These are phyloP conservation scores for Canis aureus DNA, from an alignment of 2,113 vertebrate species.

Conservation along the genomic window DNA sequence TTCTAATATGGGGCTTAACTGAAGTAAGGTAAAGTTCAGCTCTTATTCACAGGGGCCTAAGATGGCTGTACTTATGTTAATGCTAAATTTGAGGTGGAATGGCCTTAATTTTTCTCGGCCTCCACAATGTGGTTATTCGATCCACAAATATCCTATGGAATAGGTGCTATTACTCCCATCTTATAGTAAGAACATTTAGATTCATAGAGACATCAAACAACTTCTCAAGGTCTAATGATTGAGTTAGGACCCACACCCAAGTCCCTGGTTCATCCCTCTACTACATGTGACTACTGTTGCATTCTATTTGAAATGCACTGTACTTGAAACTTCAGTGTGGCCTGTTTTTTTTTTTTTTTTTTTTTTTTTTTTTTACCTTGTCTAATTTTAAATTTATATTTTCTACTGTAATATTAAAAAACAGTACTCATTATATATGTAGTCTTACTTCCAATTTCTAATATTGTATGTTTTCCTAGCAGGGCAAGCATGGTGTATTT, in stretches of 20 bases:
- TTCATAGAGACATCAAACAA: background rate
- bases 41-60: too few species aligned
- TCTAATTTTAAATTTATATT: conserved; percentile 47
- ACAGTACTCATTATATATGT: background rate
- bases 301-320: background rate
- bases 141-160: background rate
- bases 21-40: too few species aligned
- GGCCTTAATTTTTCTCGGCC: too few species aligned
- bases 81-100: too few species aligned
- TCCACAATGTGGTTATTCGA: background rate
- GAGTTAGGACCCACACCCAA: background rate
- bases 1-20: too few species aligned
- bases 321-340: background rate
- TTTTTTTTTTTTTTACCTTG: background rate
- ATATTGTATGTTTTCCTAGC: background rate
- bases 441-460: conserved; percentile 17
- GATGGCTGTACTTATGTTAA: too few species aligned
- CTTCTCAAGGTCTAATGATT: background rate
- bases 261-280: background rate
- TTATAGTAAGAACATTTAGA: background rate
- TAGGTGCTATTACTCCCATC: background rate
- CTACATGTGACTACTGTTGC: background rate
- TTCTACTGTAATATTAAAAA: conserved; percentile 8
- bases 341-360: background rate
- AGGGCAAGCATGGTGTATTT: background rate